phyloP scores from a whole-genome alignment of 2,888 invertebrate species.

The Agelastica alni region DNA sequence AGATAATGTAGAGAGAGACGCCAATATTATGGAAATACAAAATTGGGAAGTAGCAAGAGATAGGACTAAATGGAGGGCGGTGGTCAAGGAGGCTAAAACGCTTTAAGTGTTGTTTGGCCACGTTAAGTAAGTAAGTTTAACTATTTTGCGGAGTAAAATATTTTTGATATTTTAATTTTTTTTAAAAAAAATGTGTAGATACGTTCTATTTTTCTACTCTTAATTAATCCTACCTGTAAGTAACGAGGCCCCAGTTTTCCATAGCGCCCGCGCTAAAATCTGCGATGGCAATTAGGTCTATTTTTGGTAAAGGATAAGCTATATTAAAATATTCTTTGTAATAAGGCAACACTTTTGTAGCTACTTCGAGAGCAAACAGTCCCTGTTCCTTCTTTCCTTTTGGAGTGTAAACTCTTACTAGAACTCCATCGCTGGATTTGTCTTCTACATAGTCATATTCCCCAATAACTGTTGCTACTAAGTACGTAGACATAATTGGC shows the following conservation, averaged over 20 bases:
- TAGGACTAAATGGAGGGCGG: too few species aligned
- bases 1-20: too few species aligned
- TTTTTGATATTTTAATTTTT: neutral
- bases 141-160: too few species aligned
- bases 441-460: constrained; percentile 93
- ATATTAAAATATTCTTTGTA: constrained; percentile 95
- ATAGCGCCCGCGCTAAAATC: constrained; percentile 96
- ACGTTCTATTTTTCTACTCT: too few species aligned
- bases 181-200: neutral
- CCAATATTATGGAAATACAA: too few species aligned
- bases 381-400: constrained; percentile 92
- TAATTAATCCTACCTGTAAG: constrained; percentile 67
- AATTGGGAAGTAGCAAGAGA: too few species aligned
- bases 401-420: constrained; percentile 84
- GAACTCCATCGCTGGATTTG: constrained; percentile 78
- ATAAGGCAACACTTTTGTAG: constrained; percentile 89
- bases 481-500: constrained; percentile 94
- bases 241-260: constrained; percentile 97
- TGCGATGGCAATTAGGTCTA: constrained; percentile 94
- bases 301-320: constrained; percentile 93
- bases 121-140: too few species aligned
- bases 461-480: constrained; percentile 92
- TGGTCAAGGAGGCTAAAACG: too few species aligned
- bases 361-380: constrained; percentile 87
- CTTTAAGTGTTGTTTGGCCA: too few species aligned